phyloP scores from a whole-genome alignment of 2,888 invertebrate genomes.

The Congeria kusceri region DNA sequence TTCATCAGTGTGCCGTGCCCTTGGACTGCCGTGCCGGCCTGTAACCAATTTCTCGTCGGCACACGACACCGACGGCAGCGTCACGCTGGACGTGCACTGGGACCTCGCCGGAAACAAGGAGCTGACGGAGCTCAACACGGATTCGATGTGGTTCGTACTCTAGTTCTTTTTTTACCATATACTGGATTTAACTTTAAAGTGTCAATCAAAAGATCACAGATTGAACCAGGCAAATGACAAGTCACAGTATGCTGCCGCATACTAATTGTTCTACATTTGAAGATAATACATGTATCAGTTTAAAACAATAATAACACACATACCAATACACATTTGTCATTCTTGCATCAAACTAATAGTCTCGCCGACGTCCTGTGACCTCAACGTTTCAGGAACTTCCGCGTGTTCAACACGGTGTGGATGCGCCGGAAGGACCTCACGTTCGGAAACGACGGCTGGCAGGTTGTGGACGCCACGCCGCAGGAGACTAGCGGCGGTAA shows the following conservation, averaged over 20 bases:
- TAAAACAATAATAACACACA: too few relatives aligned
- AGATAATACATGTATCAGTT: too few relatives aligned
- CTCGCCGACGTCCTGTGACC: too few relatives aligned
- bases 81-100: constrained; percentile 78
- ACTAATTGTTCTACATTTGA: too few relatives aligned
- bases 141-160: constrained; percentile 42
- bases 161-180: too few relatives aligned
- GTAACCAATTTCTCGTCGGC: constrained; percentile 81
- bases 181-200: too few relatives aligned
- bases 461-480: constrained; percentile 96
- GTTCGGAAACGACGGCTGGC: constrained; percentile 95
- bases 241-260: too few relatives aligned
- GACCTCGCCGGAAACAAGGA: constrained; percentile 86
- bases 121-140: constrained; percentile 22
- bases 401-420: constrained; percentile 98
- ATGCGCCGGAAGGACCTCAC: constrained; percentile 94
- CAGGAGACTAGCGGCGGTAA: constrained; percentile 91
- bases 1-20: constrained; percentile 76
- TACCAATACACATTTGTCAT: too few relatives aligned
- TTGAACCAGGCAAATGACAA: too few relatives aligned
- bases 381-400: constrained; percentile 90
- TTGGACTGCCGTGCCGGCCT: constrained; percentile 79
- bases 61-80: constrained; percentile 78
- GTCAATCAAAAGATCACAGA: too few relatives aligned
- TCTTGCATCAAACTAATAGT: too few relatives aligned